Percentiles rank a stretch among this genome's conserved stretches.
Evolutionary conservation across 2,888 invertebrate genomes (phyloP).

Genomic region (Zhuqinia jingwanae): DNA sequence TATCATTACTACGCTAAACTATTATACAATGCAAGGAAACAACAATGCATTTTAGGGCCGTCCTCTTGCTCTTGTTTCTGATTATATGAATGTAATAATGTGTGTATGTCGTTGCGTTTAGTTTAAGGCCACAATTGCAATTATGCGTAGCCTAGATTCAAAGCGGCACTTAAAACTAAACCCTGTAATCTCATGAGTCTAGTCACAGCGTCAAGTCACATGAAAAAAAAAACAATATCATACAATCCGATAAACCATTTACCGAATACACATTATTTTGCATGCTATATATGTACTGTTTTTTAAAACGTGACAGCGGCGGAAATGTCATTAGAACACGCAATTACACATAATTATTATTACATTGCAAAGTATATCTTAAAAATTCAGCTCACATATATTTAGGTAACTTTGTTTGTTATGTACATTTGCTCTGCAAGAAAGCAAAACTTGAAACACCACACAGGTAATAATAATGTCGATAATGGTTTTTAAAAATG

Average conservation of each 20-base stretch:
- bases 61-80: slow-evolving; percentile 56
- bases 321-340: slow-evolving; percentile 38
- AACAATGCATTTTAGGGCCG: slow-evolving; percentile 51
- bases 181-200: background rate
- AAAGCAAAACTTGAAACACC: slow-evolving; percentile 28
- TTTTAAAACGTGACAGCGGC: background rate
- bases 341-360: slow-evolving; percentile 6
- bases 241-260: slow-evolving; percentile 47
- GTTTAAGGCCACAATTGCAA: slow-evolving; percentile 63
- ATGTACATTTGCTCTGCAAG: no score
- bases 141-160: slow-evolving; percentile 71
- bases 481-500: slow-evolving; percentile 2
- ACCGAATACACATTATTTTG: slow-evolving; percentile 53
- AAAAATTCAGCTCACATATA: background rate
- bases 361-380: background rate
- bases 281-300: background rate
- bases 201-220: background rate
- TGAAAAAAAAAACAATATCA: background rate
- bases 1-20: background rate
- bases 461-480: slow-evolving; percentile 5
- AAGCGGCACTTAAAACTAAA: slow-evolving; percentile 46
- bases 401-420: no score
- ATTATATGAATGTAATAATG: background rate
- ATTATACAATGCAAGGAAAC: slow-evolving; percentile 56
- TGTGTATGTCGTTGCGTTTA: slow-evolving; percentile 28